These are phyloP conservation scores for Oxystoma pomonae DNA, from an alignment of 2,888 invertebrate species.

Conservation along the genomic window DNA sequence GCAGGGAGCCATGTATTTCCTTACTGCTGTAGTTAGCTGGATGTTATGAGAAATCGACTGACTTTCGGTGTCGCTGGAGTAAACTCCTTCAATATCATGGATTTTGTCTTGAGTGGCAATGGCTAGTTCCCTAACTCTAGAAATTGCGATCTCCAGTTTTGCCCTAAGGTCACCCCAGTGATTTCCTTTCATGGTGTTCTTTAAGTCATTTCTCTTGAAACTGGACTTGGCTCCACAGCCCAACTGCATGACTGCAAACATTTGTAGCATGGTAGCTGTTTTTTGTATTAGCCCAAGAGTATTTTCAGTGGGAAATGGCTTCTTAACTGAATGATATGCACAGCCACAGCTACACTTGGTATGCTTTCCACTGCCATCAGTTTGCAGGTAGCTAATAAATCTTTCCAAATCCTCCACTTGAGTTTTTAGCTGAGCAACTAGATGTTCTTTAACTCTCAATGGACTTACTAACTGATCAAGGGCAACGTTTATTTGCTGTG, in stretches of 20 bases:
- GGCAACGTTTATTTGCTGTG: slow-evolving; percentile 85
- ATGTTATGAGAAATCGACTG: slow-evolving; percentile 59
- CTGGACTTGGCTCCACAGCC: slow-evolving; percentile 70
- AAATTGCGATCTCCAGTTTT: slow-evolving; percentile 84
- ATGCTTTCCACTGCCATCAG: slow-evolving; percentile 55
- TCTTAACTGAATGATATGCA: slow-evolving; percentile 47
- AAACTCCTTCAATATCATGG: slow-evolving; percentile 46
- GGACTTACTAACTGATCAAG: slow-evolving; percentile 90
- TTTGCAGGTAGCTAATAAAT: slow-evolving; percentile 93
- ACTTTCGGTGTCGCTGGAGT: slow-evolving; percentile 60
- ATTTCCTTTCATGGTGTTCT: slow-evolving; percentile 78
- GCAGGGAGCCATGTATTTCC: slow-evolving; percentile 88
- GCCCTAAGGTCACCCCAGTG: slow-evolving; percentile 97
- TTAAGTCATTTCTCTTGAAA: slow-evolving; percentile 75
- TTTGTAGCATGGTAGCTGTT: slow-evolving; percentile 84
- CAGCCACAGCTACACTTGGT: slow-evolving; percentile 49
- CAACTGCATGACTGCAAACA: slow-evolving; percentile 88
- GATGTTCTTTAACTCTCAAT: slow-evolving; percentile 92
- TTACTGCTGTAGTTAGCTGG: slow-evolving; percentile 81
- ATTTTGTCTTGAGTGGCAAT: slow-evolving; percentile 44
- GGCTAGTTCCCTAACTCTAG: slow-evolving; percentile 61
- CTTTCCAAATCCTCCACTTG: slow-evolving; percentile 97
- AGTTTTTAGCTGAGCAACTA: slow-evolving; percentile 91
- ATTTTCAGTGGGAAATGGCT: slow-evolving; percentile 48
- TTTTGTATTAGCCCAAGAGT: slow-evolving; percentile 79